A percentile compares a stretch with the other conserved stretches of the same genome.
These are phyloP conservation scores for Thecophora atra DNA, from an alignment of 2,888 invertebrate species.

Conservation along the genomic window DNA sequence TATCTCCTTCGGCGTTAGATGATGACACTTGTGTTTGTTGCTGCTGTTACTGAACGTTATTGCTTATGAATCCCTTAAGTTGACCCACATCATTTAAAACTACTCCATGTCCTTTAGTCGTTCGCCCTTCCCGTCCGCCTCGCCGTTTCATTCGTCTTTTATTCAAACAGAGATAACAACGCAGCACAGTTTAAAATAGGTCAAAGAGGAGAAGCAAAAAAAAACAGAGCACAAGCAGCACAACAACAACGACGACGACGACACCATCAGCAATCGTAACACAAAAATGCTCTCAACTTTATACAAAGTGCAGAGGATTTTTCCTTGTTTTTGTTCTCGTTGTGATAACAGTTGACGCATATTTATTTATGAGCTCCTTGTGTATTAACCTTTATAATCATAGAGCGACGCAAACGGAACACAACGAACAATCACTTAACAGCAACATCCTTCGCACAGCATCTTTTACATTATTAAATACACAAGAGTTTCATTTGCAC, in stretches of 20 bases:
- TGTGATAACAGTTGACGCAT: background rate
- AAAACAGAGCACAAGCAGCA: constrained; percentile 18
- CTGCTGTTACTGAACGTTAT: background rate
- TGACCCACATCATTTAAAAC: constrained; percentile 59
- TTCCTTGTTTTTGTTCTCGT: background rate
- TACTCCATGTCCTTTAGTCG: constrained; percentile 43
- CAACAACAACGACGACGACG: background rate
- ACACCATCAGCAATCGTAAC: constrained; percentile 15
- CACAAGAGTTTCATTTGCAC: too few species aligned
- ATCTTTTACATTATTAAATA: too few species aligned
- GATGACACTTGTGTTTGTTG: constrained; percentile 8
- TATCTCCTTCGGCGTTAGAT: background rate
- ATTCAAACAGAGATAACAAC: background rate
- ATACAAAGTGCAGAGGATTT: background rate
- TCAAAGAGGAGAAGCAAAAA: background rate
- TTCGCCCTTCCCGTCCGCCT: constrained; percentile 33
- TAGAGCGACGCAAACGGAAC: too few species aligned
- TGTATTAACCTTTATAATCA: constrained; percentile 48
- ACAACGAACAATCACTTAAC: too few species aligned
- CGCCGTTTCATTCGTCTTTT: background rate
- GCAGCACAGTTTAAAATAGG: background rate
- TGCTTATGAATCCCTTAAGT: constrained; percentile 52
- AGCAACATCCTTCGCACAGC: too few species aligned
- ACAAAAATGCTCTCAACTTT: background rate
- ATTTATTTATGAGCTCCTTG: constrained; percentile 57